Evolutionary conservation across 2,797 vertebrate species (phyloP).

Genomic region (Lagorchestes hirsutus): DNA sequence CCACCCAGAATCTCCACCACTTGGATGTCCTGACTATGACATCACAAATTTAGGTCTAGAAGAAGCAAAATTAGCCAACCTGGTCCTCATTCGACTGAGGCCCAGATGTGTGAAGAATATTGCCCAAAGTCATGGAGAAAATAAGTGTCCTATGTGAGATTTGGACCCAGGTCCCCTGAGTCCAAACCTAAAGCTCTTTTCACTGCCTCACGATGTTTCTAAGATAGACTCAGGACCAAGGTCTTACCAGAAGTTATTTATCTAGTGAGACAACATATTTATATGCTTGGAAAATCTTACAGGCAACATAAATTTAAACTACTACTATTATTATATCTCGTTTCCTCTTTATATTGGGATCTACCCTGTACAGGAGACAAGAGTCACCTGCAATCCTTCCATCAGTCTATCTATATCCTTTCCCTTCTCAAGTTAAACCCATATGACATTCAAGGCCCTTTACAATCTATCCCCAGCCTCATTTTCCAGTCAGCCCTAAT

Average conservation of each 20-base stretch:
- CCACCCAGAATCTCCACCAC: not conserved
- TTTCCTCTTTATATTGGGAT: not conserved
- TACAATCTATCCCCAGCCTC: not conserved
- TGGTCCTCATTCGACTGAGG: not conserved
- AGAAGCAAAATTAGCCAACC: not conserved
- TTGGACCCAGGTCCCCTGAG: not conserved
- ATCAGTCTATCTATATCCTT: not conserved
- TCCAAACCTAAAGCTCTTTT: not conserved
- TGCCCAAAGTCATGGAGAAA: not conserved
- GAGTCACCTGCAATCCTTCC: not conserved
- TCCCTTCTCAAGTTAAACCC: not conserved
- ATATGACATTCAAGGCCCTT: not conserved
- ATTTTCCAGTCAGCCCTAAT: not conserved
- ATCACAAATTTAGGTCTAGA: not conserved
- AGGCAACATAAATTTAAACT: not conserved
- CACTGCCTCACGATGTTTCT: not conserved
- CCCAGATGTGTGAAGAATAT: not conserved
- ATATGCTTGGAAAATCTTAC: not conserved
- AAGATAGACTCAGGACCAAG: not conserved
- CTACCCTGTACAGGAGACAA: not conserved
- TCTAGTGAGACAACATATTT: not conserved
- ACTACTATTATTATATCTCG: too few relatives aligned
- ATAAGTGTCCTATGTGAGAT: not conserved
- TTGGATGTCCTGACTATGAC: not conserved
- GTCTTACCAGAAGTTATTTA: not conserved